Conservation (phyloP, 37 sponge, comb jelly and placozoan species). For the Lycopodina hypogea region DNA sequence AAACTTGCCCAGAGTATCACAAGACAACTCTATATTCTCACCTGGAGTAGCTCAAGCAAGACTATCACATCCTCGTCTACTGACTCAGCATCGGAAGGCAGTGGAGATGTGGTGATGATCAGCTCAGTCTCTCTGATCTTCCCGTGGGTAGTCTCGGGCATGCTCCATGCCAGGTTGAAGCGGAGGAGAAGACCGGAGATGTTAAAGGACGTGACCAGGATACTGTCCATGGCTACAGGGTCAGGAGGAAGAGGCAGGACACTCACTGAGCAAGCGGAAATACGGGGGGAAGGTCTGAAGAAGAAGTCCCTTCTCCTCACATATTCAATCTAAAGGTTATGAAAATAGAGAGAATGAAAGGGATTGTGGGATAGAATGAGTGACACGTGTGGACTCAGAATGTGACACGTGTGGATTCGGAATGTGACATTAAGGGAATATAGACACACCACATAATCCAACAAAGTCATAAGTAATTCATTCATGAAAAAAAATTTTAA, state of each 20-base stretch:
- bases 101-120: not conserved
- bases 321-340: too few relatives aligned
- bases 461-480: too few relatives aligned
- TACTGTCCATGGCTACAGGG: not conserved
- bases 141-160: not conserved
- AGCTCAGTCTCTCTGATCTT: not conserved
- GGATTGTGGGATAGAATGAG: too few relatives aligned
- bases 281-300: not conserved
- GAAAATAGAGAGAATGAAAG: too few relatives aligned
- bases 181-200: not conserved
- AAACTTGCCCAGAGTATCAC: too few relatives aligned
- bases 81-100: not conserved
- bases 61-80: not conserved
- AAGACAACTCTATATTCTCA: too few relatives aligned
- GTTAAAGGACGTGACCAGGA: not conserved
- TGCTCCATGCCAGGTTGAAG: slow-evolving; percentile 2
- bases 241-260: slow-evolving; percentile 1
- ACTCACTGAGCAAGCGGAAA: not conserved
- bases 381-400: too few relatives aligned
- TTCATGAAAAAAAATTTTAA: too few relatives aligned
- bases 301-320: not conserved
- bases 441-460: too few relatives aligned
- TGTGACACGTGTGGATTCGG: too few relatives aligned
- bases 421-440: too few relatives aligned
- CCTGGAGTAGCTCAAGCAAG: not conserved